These are phyloP conservation scores for Ornithoptera alexandrae DNA, from an alignment of 2,888 invertebrate species.

Conservation along the genomic window DNA sequence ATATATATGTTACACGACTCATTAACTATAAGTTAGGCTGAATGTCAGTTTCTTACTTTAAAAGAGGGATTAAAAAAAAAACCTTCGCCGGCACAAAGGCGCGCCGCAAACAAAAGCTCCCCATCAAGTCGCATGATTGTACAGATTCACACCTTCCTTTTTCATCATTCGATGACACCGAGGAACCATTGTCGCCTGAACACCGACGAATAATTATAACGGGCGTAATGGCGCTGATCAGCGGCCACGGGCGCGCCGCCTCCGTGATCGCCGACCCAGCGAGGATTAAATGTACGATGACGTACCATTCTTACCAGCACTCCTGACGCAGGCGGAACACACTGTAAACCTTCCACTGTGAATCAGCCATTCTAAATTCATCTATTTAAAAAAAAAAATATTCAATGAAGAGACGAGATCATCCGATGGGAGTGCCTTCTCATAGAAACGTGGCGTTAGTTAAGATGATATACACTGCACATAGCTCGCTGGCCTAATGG, in stretches of 20 bases:
- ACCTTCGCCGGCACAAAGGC: constrained; percentile 7
- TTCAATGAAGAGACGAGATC: too few species aligned
- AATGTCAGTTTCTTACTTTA: neutral
- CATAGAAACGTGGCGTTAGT: too few species aligned
- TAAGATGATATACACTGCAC: too few species aligned
- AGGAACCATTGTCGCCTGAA: constrained; percentile 34
- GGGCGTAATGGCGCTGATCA: constrained; percentile 30
- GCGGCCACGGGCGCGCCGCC: constrained; percentile 7
- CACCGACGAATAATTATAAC: constrained; percentile 23
- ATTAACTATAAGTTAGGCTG: neutral
- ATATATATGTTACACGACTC: too few species aligned
- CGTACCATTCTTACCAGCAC: neutral
- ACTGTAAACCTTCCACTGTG: neutral
- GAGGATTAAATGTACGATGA: constrained; percentile 15
- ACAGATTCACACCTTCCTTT: constrained; percentile 27
- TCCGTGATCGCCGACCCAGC: constrained; percentile 18
- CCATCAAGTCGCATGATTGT: constrained; percentile 30
- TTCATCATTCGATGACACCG: constrained; percentile 34
- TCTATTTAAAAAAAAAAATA: too few species aligned
- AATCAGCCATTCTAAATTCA: too few species aligned
- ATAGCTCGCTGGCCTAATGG: too few species aligned
- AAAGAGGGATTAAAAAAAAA: neutral
- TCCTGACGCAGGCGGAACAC: constrained; percentile 14
- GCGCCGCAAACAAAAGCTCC: constrained; percentile 29
- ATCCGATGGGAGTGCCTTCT: too few species aligned